Evolutionary conservation across 2,888 invertebrate genomes (phyloP).

Genomic region (Arge pagana): DNA sequence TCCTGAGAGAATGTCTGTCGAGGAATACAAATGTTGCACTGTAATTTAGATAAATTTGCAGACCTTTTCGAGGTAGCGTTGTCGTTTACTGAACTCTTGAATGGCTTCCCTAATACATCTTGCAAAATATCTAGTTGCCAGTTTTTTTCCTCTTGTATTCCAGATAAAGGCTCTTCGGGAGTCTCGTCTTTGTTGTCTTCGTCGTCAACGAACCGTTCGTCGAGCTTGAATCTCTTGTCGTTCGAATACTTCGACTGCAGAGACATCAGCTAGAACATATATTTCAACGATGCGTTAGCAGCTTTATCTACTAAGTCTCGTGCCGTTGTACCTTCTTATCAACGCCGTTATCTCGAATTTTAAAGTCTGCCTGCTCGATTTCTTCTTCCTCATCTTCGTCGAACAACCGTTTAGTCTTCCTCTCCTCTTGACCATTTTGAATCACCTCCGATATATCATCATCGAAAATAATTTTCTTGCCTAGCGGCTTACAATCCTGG

Average conservation of each 20-base stretch:
- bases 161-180: slow-evolving; percentile 53
- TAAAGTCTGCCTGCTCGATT: slow-evolving; percentile 64
- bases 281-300: slow-evolving; percentile 20
- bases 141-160: slow-evolving; percentile 60
- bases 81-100: slow-evolving; percentile 40
- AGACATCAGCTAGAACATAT: slow-evolving; percentile 64
- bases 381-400: slow-evolving; percentile 63
- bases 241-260: slow-evolving; percentile 74
- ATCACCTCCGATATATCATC: slow-evolving; percentile 57
- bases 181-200: slow-evolving; percentile 52
- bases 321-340: slow-evolving; percentile 69
- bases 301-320: slow-evolving; percentile 50
- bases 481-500: slow-evolving; percentile 51
- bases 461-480: slow-evolving; percentile 68
- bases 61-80: slow-evolving; percentile 29
- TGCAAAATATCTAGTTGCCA: slow-evolving; percentile 64
- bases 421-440: slow-evolving; percentile 30
- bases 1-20: not conserved
- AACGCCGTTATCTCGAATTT: slow-evolving; percentile 69
- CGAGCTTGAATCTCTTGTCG: slow-evolving; percentile 77
- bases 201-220: slow-evolving; percentile 73
- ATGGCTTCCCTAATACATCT: slow-evolving; percentile 62
- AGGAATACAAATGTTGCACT: too few species aligned
- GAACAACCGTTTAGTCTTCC: slow-evolving; percentile 35
- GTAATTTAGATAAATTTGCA: not conserved